Conservation (phyloP, 2,888 invertebrate species). For the Sisyra nigra region DNA sequence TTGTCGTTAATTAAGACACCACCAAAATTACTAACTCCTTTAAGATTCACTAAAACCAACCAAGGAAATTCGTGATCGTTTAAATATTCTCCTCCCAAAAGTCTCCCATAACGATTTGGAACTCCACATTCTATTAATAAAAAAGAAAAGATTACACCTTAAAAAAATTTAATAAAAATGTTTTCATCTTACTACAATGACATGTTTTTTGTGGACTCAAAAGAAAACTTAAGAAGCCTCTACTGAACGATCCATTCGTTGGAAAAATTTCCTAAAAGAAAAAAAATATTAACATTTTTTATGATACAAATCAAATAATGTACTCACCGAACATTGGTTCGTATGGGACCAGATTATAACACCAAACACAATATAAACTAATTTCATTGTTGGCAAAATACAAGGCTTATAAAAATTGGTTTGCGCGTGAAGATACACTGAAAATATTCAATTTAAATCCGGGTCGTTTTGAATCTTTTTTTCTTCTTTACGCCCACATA, state of each 20-base stretch:
- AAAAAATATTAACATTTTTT: too few relatives aligned
- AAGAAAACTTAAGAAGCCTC: constrained; percentile 8
- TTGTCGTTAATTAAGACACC: constrained; percentile 39
- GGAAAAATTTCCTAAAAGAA: too few relatives aligned
- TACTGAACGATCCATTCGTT: background rate
- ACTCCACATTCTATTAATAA: constrained; percentile 29
- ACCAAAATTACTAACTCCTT: constrained; percentile 22
- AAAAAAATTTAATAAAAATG: background rate
- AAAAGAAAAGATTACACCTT: background rate
- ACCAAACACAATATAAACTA: too few relatives aligned
- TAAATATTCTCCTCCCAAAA: constrained; percentile 31
- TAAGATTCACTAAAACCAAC: constrained; percentile 31
- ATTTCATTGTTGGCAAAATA: too few relatives aligned
- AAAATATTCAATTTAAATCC: too few relatives aligned
- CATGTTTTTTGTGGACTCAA: constrained; percentile 7
- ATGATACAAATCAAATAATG: too few relatives aligned
- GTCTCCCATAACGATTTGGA: constrained; percentile 27
- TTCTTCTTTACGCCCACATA: too few relatives aligned
- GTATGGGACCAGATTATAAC: too few relatives aligned
- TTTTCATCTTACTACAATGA: constrained; percentile 11
- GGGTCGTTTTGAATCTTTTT: too few relatives aligned
- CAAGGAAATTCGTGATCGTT: constrained; percentile 37
- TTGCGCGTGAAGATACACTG: too few relatives aligned
- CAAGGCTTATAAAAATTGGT: too few relatives aligned
- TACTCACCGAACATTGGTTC: too few relatives aligned